phyloP scores from a whole-genome alignment of 2,797 vertebrate species.

The Oophaga sylvatica region DNA sequence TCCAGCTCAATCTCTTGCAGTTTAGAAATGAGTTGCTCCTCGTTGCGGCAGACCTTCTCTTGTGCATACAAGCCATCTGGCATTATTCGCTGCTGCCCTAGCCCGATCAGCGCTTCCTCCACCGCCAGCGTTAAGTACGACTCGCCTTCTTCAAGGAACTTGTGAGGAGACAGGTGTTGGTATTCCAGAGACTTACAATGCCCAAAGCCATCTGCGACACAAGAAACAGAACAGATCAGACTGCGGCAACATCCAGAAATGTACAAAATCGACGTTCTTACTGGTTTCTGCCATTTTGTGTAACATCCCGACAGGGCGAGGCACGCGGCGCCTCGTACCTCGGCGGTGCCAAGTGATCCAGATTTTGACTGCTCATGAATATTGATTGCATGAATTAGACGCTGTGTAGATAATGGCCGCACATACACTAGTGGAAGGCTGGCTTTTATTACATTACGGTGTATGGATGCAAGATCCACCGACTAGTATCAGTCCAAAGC shows the following conservation, averaged over 20 bases:
- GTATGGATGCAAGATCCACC: constrained; percentile 19
- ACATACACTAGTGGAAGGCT: neutral
- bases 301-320: neutral
- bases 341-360: neutral
- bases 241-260: neutral
- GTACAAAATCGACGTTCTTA: neutral
- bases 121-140: constrained; percentile 87
- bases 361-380: neutral
- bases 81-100: constrained; percentile 94
- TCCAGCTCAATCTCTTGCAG: constrained; percentile 90
- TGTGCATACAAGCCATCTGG: constrained; percentile 94
- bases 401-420: neutral
- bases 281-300: neutral
- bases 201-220: constrained; percentile 80
- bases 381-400: neutral
- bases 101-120: constrained; percentile 88
- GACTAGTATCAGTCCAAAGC: constrained; percentile 22
- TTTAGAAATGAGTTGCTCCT: constrained; percentile 91
- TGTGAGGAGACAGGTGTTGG: constrained; percentile 85
- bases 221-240: constrained; percentile 33
- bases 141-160: constrained; percentile 89
- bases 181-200: constrained; percentile 84
- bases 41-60: constrained; percentile 94
- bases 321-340: neutral
- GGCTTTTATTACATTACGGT: neutral